phyloP scores from a whole-genome alignment of 1,140 invertebrate species.

The Fopius arisanus region DNA sequence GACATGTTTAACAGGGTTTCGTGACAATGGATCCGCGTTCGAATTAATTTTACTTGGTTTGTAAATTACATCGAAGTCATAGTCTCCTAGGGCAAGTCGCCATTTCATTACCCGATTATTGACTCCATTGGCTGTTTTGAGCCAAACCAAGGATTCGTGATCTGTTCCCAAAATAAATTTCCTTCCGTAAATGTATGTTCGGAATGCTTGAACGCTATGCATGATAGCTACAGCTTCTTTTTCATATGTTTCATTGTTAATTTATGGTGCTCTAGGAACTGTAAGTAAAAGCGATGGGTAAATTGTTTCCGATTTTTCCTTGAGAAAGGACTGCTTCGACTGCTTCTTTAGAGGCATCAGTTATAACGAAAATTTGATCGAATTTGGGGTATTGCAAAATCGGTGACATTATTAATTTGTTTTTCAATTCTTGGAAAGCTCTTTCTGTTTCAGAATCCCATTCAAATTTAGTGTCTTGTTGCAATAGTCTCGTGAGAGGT shows the following conservation, averaged over 20 bases:
- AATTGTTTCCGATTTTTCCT: too few relatives aligned
- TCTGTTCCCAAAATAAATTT: conserved; percentile 63
- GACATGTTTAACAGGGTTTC: not conserved
- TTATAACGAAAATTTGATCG: too few relatives aligned
- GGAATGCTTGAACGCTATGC: conserved; percentile 57
- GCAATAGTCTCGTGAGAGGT: conserved; percentile 51
- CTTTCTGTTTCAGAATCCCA: conserved; percentile 41
- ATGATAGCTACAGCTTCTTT: conserved; percentile 49
- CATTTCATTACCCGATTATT: conserved; percentile 63
- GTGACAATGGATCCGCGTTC: conserved; percentile 49
- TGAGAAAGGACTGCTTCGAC: too few relatives aligned
- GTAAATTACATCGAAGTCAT: conserved; percentile 59
- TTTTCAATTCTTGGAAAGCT: conserved; percentile 45
- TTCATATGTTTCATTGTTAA: conserved; percentile 36
- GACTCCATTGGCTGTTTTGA: conserved; percentile 52
- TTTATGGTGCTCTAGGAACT: conserved; percentile 19
- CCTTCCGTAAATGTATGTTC: conserved; percentile 57
- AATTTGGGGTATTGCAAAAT: conserved; percentile 41
- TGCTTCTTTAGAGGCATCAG: too few relatives aligned
- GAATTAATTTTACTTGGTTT: conserved; percentile 52
- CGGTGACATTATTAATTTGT: conserved; percentile 6
- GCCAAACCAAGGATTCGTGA: conserved; percentile 59
- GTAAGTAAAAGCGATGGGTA: conserved; percentile 16
- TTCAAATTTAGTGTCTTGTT: conserved; percentile 47
- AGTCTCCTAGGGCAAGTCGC: conserved; percentile 63